Percentiles rank a stretch among this genome's conserved stretches.
Conservation (phyloP, 2,888 invertebrate genomes). For the Leucophora obtusa region DNA sequence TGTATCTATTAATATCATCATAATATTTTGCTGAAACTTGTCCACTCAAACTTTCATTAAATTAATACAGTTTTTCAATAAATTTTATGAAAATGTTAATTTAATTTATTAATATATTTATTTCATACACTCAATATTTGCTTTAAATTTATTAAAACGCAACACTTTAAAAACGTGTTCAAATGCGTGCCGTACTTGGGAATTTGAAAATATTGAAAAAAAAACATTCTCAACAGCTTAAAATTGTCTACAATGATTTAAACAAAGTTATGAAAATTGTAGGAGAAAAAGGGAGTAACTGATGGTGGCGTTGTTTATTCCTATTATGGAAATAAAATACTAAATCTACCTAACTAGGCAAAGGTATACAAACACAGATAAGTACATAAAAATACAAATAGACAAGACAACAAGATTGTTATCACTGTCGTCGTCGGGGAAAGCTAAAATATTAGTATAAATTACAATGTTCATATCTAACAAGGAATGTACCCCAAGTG, state of each 20-base stretch:
- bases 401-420: not conserved
- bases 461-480: not conserved
- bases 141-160: not conserved
- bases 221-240: not conserved
- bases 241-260: conserved; percentile 7
- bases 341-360: too few species aligned
- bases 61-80: too few species aligned
- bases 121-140: too few species aligned
- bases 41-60: too few species aligned
- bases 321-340: not conserved
- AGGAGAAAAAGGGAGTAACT: not conserved
- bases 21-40: too few species aligned
- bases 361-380: not conserved
- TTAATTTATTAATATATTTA: too few species aligned
- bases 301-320: not conserved
- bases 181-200: conserved; percentile 14
- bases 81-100: too few species aligned
- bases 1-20: too few species aligned
- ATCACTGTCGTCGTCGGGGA: not conserved
- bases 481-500: too few species aligned
- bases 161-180: conserved; percentile 36
- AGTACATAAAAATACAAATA: not conserved
- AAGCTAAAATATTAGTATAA: not conserved
- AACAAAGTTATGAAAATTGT: not conserved
- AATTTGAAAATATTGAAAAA: conserved; percentile 5